A percentile compares a stretch with the other conserved stretches of the same genome.
Conservation (phyloP, 2,797 vertebrate genomes). For the Oryzias dopingdopingensis region DNA sequence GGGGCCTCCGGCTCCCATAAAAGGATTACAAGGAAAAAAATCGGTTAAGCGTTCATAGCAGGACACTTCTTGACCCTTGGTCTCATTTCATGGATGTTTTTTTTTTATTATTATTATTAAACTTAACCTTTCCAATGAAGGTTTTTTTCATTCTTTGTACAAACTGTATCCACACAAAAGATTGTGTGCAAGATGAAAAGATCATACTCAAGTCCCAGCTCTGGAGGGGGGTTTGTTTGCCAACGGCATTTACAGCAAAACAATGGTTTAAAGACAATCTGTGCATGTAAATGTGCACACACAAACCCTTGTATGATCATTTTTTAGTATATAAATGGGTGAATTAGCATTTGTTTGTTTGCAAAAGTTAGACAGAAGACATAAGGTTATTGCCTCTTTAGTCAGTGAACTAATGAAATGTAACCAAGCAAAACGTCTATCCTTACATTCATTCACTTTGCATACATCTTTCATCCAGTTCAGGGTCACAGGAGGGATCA, state of each 20-base stretch:
- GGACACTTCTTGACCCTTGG: slow-evolving; percentile 52
- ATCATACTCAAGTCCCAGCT: slow-evolving; percentile 20
- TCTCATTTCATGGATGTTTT: slow-evolving; percentile 57
- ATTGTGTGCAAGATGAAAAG: slow-evolving; percentile 41
- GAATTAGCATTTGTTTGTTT: no score
- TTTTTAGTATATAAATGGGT: no score
- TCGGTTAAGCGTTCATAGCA: slow-evolving; percentile 56
- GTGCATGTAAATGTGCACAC: not conserved
- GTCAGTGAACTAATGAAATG: no score
- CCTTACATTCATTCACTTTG: no score
- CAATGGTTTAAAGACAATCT: not conserved
- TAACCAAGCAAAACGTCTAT: no score
- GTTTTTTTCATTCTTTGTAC: slow-evolving; percentile 44
- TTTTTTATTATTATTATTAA: slow-evolving; percentile 43
- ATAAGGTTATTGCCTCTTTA: no score
- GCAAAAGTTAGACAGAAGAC: no score
- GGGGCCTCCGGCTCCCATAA: slow-evolving; percentile 48
- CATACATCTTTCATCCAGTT: no score
- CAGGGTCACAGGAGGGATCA: no score
- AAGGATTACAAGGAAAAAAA: slow-evolving; percentile 57
- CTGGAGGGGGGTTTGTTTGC: slow-evolving; percentile 11
- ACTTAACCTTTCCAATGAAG: slow-evolving; percentile 66
- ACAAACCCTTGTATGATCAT: no score
- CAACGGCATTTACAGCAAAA: slow-evolving; percentile 20
- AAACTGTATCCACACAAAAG: slow-evolving; percentile 39